Evolutionary conservation across 1,140 invertebrate genomes (phyloP), one percentile per base, ranked within the genome.

Genomic region (Diachasmimorpha longicaudata): DNA sequence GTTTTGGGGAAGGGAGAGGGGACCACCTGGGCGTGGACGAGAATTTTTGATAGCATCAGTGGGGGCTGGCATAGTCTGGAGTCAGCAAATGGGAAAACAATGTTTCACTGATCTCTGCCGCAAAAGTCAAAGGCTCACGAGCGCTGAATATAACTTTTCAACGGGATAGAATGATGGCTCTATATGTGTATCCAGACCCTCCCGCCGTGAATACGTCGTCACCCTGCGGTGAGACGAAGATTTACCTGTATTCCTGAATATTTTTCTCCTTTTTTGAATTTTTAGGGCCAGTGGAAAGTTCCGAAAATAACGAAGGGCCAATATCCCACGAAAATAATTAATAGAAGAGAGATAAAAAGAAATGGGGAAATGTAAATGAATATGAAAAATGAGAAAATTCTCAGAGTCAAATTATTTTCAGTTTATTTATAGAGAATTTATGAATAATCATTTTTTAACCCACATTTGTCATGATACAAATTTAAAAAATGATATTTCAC

Each of bases 171-270:
- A 81, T 81, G 84, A 86, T 81, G 84, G 86, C 86, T 87, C 84
- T 87, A 85, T 87, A 85, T 69, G 46, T 75, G 80, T 77, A 72
- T 71, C 67, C 39, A 75, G 76, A 82, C 79, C 83, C 79, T 84
- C 84, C 86, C 75, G 83, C 75, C 72, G 84, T 52, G 85, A 83
- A 82, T 84, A 85, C 80, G 85, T 88, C 87, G 83, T 88, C 85
- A 85, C 85, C 85, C 86, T 82, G 81, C 80, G 83, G 80, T 77
- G 84, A 83, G 66, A 75, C 81, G 77, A 80, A 84, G 81, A 84
- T 88, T 86, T 87, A 82, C 77, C 82, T 82, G 78, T 79, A 84
- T 82, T 74, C 79, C 80, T 70, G 9, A 70, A 71, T 75, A 74
- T 79, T 66, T 37, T 67, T 13, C 55, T 76, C 19, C 69, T 8